These are phyloP conservation scores for Campylomormyrus tamandua DNA, from an alignment of 2,113 vertebrate species.

Conservation along the genomic window DNA sequence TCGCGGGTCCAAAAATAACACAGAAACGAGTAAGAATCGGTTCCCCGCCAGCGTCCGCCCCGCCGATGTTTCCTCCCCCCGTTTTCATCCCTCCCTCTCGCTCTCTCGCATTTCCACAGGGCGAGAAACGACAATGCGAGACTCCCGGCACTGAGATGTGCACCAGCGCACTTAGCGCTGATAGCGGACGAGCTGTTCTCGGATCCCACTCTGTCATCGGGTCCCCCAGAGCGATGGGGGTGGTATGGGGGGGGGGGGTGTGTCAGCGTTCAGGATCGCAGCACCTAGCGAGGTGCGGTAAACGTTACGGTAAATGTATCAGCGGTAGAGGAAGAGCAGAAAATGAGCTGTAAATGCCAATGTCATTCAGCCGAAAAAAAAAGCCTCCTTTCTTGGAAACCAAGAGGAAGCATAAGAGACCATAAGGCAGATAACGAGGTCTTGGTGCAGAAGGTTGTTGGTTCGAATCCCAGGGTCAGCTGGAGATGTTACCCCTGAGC, in stretches of 20 bases:
- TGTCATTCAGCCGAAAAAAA: neutral
- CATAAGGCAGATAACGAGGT: neutral
- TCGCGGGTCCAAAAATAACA: neutral
- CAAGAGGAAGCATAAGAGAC: neutral
- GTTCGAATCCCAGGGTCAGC: neutral
- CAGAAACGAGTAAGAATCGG: neutral
- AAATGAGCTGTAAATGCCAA: neutral
- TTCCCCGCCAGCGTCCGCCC: neutral
- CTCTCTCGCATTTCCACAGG: neutral
- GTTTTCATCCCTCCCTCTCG: neutral
- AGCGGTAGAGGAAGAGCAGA: neutral
- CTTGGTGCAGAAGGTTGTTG: neutral
- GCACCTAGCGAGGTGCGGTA: neutral
- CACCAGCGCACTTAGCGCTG: neutral
- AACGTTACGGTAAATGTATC: neutral
- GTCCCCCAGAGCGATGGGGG: neutral
- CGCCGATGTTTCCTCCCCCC: neutral
- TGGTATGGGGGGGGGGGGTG: neutral
- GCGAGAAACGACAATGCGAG: neutral
- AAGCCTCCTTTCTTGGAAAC: neutral
- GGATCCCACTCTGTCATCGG: neutral
- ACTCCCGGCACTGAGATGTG: neutral
- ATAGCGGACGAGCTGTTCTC: neutral
- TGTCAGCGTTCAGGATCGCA: neutral
- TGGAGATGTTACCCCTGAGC: neutral